Evolutionary conservation across 2,113 vertebrate species (phyloP).

Genomic region (Potamarius usumacintae): DNA sequence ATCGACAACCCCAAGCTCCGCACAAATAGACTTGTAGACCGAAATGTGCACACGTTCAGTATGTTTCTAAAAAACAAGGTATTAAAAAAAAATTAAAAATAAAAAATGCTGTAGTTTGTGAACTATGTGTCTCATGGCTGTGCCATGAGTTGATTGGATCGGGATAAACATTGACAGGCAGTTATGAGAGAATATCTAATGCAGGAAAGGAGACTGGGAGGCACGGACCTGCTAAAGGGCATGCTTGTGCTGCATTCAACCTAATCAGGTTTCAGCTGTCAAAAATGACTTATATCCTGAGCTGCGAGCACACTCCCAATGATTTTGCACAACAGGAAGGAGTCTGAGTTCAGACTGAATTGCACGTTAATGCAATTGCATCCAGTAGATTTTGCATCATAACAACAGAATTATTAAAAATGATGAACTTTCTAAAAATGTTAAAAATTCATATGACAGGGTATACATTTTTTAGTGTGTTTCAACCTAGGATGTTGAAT

Average conservation of each 20-base stretch:
- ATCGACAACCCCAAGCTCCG: neutral
- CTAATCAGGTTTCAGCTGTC: slow-evolving; percentile 49
- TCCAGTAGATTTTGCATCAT: neutral
- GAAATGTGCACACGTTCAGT: slow-evolving; percentile 4
- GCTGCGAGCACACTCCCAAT: slow-evolving; percentile 21
- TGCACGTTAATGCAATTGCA: slow-evolving; percentile 15
- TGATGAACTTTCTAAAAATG: slow-evolving; percentile 5
- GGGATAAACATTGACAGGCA: slow-evolving; percentile 33
- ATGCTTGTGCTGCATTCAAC: slow-evolving; percentile 30
- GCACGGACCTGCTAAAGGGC: slow-evolving; percentile 41
- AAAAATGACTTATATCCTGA: slow-evolving; percentile 47
- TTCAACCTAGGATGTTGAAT: neutral
- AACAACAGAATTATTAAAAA: neutral
- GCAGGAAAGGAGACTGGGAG: slow-evolving; percentile 32
- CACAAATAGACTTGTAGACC: slow-evolving; percentile 8
- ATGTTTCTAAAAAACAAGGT: neutral
- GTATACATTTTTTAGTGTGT: neutral
- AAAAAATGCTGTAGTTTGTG: slow-evolving; percentile 1
- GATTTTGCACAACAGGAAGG: slow-evolving; percentile 23
- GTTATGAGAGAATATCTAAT: slow-evolving; percentile 47
- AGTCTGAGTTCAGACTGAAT: slow-evolving; percentile 25
- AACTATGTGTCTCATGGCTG: slow-evolving; percentile 29
- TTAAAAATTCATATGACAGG: neutral
- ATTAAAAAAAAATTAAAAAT: slow-evolving; percentile 4
- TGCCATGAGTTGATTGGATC: slow-evolving; percentile 21